Conservation (phyloP, 2,113 vertebrate genomes). For the Rattus norvegicus region DNA sequence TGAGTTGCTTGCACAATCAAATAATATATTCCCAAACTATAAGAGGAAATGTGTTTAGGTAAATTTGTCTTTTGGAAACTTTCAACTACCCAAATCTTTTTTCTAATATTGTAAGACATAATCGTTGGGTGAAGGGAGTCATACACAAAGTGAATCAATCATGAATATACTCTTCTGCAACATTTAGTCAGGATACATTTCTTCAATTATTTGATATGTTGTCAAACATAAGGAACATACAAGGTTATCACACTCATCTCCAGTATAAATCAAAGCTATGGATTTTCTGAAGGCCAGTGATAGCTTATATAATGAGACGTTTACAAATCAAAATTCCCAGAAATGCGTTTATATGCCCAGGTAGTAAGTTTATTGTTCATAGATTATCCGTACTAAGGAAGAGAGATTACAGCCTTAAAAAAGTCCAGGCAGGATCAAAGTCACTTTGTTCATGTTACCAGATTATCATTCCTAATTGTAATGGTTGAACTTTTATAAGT, state of each 20-base stretch:
- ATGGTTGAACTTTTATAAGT: not conserved
- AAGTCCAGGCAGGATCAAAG: not conserved
- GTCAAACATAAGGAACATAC: not conserved
- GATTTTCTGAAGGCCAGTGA: not conserved
- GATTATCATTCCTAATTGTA: not conserved
- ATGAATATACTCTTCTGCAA: not conserved
- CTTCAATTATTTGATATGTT: slow-evolving; percentile 27
- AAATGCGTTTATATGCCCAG: not conserved
- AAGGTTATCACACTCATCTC: not conserved
- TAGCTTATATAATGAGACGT: not conserved
- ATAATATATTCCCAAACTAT: not conserved
- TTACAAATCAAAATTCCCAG: not conserved
- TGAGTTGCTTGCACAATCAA: not conserved
- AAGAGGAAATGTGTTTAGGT: no score
- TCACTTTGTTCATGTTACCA: not conserved
- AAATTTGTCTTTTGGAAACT: not conserved
- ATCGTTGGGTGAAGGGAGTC: fast-evolving
- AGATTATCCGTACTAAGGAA: not conserved
- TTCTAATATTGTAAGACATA: not conserved
- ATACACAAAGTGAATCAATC: not conserved
- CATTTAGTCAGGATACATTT: not conserved
- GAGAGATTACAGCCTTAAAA: not conserved
- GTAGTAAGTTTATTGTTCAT: not conserved
- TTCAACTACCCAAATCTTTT: not conserved
- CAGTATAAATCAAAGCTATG: not conserved